These are phyloP conservation scores for Dromius quadrimaculatus DNA, from an alignment of 2,888 invertebrate species.

Conservation along the genomic window DNA sequence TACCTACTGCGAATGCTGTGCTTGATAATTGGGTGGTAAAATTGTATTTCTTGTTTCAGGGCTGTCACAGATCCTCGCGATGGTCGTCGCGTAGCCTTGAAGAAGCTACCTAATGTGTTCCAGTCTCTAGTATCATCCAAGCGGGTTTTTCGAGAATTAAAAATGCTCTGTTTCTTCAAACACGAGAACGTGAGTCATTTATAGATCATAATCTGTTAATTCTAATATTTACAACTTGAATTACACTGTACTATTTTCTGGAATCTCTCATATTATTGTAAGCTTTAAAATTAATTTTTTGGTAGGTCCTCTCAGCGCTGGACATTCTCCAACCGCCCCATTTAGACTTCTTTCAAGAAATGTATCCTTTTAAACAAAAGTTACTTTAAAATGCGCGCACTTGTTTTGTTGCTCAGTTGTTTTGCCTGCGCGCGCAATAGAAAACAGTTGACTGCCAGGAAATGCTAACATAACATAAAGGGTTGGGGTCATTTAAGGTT, in stretches of 20 bases:
- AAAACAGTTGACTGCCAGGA: conserved; percentile 6
- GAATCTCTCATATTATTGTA: no score
- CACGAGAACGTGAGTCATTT: conserved; percentile 97
- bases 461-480: conserved; percentile 24
- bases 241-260: background rate
- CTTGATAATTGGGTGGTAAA: no score
- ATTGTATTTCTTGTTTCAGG: conserved; percentile 79
- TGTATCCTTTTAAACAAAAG: conserved; percentile 85
- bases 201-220: background rate
- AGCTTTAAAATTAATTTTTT: no score
- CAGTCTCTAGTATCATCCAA: conserved; percentile 99
- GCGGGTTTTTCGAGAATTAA: conserved; percentile 97
- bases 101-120: conserved; percentile 99
- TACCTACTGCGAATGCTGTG: no score
- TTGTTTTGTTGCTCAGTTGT: background rate
- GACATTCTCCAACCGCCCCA: conserved; percentile 99
- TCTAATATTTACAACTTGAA: background rate
- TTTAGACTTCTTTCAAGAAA: conserved; percentile 99
- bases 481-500: conserved; percentile 50
- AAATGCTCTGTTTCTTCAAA: conserved; percentile 99
- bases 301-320: conserved; percentile 95
- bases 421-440: background rate
- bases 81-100: conserved; percentile 97
- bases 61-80: conserved; percentile 99
- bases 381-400: conserved; percentile 1